phyloP scores from a whole-genome alignment of 2,888 invertebrate genomes.

The Sympetrum striolatum region DNA sequence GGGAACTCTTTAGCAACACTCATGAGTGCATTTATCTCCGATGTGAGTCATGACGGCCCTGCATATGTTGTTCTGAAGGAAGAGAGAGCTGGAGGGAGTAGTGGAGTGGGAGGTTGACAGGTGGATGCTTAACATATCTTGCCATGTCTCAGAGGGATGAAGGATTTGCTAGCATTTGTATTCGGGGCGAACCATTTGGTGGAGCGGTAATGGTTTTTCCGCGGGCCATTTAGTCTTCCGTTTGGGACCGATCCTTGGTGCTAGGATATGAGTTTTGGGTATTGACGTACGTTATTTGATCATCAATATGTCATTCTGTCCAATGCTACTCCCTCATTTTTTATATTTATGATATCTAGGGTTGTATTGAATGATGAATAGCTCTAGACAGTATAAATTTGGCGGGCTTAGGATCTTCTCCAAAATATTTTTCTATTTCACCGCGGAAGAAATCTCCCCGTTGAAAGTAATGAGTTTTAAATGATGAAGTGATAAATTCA shows the following conservation, averaged over 20 bases:
- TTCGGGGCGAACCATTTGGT: constrained; percentile 26
- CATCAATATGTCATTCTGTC: not conserved
- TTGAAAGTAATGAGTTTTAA: too few relatives aligned
- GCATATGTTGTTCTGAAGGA: not conserved
- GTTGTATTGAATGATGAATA: too few relatives aligned
- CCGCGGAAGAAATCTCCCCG: too few relatives aligned
- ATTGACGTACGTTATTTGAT: not conserved
- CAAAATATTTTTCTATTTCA: too few relatives aligned
- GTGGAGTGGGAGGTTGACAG: not conserved
- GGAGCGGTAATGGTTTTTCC: constrained; percentile 2
- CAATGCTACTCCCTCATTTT: too few relatives aligned
- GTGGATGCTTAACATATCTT: constrained; percentile 16
- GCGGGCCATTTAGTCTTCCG: not conserved
- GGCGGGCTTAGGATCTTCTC: too few relatives aligned
- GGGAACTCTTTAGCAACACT: constrained; percentile 8
- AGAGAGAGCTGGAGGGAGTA: not conserved
- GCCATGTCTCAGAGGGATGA: not conserved
- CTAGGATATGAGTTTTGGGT: not conserved
- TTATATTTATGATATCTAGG: too few relatives aligned
- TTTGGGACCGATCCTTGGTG: not conserved
- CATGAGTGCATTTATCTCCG: constrained; percentile 19
- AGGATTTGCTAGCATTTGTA: constrained; percentile 12
- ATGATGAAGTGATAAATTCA: too few relatives aligned
- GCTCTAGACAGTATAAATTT: too few relatives aligned
- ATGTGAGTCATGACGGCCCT: not conserved